Base-by-base conservation (phyloP, 2,888 invertebrate species). In the Pachliopta kotzebuea region DNA sequence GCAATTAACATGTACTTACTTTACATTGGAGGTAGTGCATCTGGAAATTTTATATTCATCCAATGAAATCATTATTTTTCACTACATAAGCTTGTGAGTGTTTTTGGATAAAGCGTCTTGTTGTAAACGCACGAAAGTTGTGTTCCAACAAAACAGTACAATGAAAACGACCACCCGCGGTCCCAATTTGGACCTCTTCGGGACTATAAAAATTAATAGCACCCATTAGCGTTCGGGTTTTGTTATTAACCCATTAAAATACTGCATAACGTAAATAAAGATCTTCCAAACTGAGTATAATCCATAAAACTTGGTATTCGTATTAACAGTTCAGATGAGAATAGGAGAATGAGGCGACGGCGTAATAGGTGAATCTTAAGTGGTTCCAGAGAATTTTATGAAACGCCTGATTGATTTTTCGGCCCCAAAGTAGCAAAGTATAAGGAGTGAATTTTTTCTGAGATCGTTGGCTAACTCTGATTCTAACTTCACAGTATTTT, bases 171-270 rank as follows among this genome's bases (percentile, higher is more conserved):
- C 86, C 86, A 85, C 86, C 86, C 85, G 82, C 75, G 75, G 86
- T 71, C 74, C 68, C 69, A 76, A 78, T 78, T 78, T 76, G 76
- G 77, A 75, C 71, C 73, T 76, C 79, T 77, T 75, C 76, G 78
- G 74, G 76, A 68, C 80, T 75, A 86, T 84, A 85, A 83, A 86
- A 86, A 83, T 83, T 85, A 81, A 86, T 86, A 79, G 78, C 78
- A 37, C 76, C 77, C 72, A 78, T 80, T 77, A 79, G 64, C 76
- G 72, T 69, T 72, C 70, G 68, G 68, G 71, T 72, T 77, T 77
- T 78, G 78, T 81, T 84, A 83, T 83, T 83, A 83, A 81, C 78
- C 78, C 81, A 84, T 81, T 82, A 83, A 81, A 79, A 71, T 71
- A 76, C 76, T 76, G 74, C 8, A 81, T 80, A 82, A 84, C 80